These are phyloP conservation scores for Halichoerus grypus DNA, from an alignment of 2,113 vertebrate species.

Conservation along the genomic window DNA sequence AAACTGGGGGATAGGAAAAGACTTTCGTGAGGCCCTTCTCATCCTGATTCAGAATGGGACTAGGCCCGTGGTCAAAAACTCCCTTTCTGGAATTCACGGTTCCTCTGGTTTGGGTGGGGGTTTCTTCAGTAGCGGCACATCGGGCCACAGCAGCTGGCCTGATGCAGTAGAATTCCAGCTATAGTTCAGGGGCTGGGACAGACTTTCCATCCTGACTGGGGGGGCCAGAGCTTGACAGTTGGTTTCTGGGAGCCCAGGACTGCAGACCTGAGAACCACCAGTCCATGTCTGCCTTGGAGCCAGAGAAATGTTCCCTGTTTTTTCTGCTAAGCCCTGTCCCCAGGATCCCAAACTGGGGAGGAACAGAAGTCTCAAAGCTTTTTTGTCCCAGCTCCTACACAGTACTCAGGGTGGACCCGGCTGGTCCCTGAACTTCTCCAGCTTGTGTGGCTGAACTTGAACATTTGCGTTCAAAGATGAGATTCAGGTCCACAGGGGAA, in stretches of 20 bases:
- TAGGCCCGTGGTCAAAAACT: constrained; percentile 34
- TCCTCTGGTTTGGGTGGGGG: background rate
- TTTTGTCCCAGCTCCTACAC: background rate
- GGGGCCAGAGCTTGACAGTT: background rate
- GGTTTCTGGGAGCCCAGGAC: background rate
- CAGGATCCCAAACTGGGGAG: background rate
- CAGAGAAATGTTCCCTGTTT: background rate
- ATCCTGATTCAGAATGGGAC: constrained; percentile 55
- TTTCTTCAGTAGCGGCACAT: background rate
- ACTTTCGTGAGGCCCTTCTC: background rate
- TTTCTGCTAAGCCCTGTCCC: background rate
- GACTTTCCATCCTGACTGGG: background rate
- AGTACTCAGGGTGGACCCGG: background rate
- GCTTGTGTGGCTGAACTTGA: background rate
- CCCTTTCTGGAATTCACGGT: constrained; percentile 12
- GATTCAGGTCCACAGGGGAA: background rate
- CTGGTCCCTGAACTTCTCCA: background rate
- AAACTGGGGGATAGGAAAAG: background rate
- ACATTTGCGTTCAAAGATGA: background rate
- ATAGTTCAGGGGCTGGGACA: no score
- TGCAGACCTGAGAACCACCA: background rate
- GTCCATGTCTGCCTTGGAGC: background rate
- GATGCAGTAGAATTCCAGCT: background rate
- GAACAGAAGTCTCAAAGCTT: background rate
- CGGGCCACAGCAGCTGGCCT: background rate